Percentiles rank a stretch among this genome's conserved stretches.
Evolutionary conservation across 2,113 vertebrate species (phyloP).

Genomic region (Mustela nigripes): DNA sequence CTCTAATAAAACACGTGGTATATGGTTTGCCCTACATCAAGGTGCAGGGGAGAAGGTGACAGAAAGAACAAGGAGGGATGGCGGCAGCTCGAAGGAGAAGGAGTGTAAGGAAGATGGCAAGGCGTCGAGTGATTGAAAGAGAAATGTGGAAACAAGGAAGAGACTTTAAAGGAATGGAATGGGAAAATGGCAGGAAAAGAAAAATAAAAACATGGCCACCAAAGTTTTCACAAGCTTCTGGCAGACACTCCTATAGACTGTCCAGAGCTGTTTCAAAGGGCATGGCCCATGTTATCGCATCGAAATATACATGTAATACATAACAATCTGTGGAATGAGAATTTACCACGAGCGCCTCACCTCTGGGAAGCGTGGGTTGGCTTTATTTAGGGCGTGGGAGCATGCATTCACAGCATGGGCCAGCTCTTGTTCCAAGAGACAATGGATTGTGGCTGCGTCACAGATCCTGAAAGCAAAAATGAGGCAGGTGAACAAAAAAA

Average conservation of each 20-base stretch:
- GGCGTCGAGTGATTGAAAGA: background rate
- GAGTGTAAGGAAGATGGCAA: background rate
- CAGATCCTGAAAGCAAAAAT: slow-evolving; percentile 91
- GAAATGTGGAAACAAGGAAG: background rate
- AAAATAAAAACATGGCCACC: background rate
- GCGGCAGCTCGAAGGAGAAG: background rate
- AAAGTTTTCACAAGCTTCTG: background rate
- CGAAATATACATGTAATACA: background rate
- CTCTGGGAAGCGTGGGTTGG: slow-evolving; percentile 96
- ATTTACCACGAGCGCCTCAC: slow-evolving; percentile 86
- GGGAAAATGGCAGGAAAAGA: background rate
- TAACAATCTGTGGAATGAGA: slow-evolving; percentile 38
- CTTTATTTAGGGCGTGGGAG: slow-evolving; percentile 99
- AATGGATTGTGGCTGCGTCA: slow-evolving; percentile 96
- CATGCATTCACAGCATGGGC: slow-evolving; percentile 98
- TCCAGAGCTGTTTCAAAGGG: background rate
- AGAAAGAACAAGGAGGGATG: background rate
- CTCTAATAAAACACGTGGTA: background rate
- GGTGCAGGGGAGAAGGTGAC: background rate
- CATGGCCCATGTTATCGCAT: background rate
- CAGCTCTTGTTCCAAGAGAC: slow-evolving; percentile 97
- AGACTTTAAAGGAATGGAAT: background rate
- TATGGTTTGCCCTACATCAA: background rate
- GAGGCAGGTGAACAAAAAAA: background rate
- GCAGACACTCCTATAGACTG: background rate